Conservation (phyloP, 30 jellyfish, hydroid and myxozoan species). For the Sanderia malayensis region DNA sequence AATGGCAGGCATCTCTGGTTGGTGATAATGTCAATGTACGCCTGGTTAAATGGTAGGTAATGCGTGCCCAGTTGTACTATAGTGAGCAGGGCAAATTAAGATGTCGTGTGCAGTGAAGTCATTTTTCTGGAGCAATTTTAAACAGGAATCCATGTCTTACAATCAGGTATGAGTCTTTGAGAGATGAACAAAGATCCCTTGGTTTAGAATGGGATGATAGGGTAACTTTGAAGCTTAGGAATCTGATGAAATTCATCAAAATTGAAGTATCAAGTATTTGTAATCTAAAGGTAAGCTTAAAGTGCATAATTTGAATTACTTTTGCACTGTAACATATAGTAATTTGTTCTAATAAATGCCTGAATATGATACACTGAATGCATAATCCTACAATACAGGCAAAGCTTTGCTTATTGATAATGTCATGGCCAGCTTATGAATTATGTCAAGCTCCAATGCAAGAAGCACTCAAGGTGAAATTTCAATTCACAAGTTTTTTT, state of each 20-base stretch:
- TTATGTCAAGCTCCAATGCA: slow-evolving; percentile 62
- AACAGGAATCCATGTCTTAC: neutral
- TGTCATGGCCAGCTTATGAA: slow-evolving; percentile 88
- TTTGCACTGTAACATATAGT: neutral
- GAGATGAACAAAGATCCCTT: slow-evolving; percentile 43
- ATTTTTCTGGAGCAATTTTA: neutral
- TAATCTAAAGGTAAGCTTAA: slow-evolving; percentile 27
- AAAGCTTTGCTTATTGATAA: slow-evolving; percentile 76
- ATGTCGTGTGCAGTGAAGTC: neutral
- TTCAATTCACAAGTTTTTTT: neutral
- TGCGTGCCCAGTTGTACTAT: neutral
- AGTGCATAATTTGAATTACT: neutral
- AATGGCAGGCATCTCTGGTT: slow-evolving; percentile 17
- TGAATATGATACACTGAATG: no score
- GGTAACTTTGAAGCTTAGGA: slow-evolving; percentile 9
- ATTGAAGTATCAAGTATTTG: slow-evolving; percentile 29
- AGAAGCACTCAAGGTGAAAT: slow-evolving; percentile 61
- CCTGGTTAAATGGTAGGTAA: slow-evolving; percentile 60
- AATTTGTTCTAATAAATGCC: neutral
- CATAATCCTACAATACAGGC: no score
- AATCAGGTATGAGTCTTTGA: slow-evolving; percentile 31
- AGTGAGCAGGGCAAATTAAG: neutral
- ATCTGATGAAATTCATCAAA: slow-evolving; percentile 23
- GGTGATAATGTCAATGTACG: slow-evolving; percentile 14
- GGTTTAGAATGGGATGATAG: slow-evolving; percentile 28